Evolutionary conservation across 2,113 vertebrate species (phyloP).

Genomic region (Stigmatopora argus): DNA sequence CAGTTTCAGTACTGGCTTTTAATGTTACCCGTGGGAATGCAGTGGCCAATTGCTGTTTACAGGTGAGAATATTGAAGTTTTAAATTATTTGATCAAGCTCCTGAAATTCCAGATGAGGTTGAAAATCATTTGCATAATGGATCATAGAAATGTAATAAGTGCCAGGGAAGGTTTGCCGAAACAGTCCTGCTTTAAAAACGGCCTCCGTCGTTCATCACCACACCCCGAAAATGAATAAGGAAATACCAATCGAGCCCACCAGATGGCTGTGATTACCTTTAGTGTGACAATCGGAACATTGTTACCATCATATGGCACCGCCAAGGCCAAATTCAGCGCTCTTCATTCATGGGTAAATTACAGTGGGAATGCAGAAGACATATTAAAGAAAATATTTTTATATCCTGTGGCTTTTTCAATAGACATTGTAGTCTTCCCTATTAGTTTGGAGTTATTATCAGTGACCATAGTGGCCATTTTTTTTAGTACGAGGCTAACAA

Average conservation of each 20-base stretch:
- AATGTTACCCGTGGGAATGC: constrained; percentile 41
- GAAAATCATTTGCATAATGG: constrained; percentile 23
- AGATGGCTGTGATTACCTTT: neutral
- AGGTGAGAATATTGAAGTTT: constrained; percentile 27
- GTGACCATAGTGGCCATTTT: neutral
- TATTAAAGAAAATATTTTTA: no score
- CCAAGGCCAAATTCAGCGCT: neutral
- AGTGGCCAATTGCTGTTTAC: constrained; percentile 8
- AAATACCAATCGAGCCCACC: neutral
- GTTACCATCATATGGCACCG: neutral
- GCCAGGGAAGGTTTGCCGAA: neutral
- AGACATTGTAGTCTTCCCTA: neutral
- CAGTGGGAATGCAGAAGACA: no score
- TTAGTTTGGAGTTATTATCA: neutral
- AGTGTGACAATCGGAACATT: neutral
- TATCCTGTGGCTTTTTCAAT: neutral
- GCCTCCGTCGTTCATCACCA: neutral
- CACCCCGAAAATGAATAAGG: neutral
- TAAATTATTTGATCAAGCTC: constrained; percentile 20
- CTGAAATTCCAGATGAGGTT: neutral
- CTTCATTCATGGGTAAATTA: no score
- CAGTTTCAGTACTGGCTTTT: constrained; percentile 45
- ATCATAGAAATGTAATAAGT: neutral
- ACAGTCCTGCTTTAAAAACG: neutral
- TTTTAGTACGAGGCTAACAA: neutral